Base-by-base conservation (phyloP, 2,888 invertebrate species). In the Philereme vetulata region DNA sequence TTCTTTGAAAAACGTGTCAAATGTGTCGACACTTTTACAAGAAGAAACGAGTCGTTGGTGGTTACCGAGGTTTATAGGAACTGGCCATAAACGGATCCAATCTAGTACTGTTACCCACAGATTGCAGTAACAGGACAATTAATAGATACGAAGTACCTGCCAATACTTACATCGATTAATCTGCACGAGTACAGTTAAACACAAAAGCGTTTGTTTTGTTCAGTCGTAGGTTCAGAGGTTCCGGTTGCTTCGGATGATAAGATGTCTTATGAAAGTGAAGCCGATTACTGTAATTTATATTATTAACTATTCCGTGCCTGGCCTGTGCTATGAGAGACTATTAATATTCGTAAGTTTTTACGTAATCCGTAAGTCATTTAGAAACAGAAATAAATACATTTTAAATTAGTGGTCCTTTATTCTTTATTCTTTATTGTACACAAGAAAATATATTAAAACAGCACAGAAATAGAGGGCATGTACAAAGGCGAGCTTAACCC, bases 91-190 rank as follows among this genome's bases (percentile, higher is more conserved):
- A 57, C 32, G 42, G 21, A 51, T 48, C 43, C 35, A 47, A 51
- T 40, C 45, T 36, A n/a, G 35, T 42, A 51, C 47, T 43, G 51
- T 52, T 58, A 58, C 1, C 36, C 8, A 36, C 44, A 47, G 46
- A 40, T 10, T 33, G 1, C 35, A 51, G 9, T 46, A 44, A 51
- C 45, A 46, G 43, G 43, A 58, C 49, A 9, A 48, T 44, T 36
- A 5, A 33, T 38, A 48, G 48, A 52, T 38, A 51, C 9, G 0
- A 56, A 54, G 51, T 44, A 21, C 50, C 45, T 11, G 5, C 50
- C 60, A 60, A 44, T 51, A 50, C 54, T 47, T 6, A 36, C 43
- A 56, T 60, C 43, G 43, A 55, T 55, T 60, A 34, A 56, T 56
- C 52, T 61, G 53, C 34, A 4, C 43, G 47, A 32, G 21, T 48